phyloP scores from a whole-genome alignment of 2,797 vertebrate species.

The Intellagama lesueurii region DNA sequence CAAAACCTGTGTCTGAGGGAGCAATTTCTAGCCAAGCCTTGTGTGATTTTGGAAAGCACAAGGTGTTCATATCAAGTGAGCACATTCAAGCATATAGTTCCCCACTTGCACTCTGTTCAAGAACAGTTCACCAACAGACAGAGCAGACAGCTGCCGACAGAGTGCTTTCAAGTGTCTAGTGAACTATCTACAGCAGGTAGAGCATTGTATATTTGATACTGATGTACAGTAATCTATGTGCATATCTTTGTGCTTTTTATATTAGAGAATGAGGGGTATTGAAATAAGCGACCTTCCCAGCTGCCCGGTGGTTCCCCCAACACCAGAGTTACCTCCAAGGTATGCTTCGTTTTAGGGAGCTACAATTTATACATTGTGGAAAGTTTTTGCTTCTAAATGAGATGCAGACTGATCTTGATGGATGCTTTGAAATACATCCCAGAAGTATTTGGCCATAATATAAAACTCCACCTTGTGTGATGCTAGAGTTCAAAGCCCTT shows the following conservation, averaged over 20 bases:
- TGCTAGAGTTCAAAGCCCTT: conserved; percentile 66
- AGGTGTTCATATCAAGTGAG: background rate
- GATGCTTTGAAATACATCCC: conserved; percentile 64
- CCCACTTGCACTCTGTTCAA: background rate
- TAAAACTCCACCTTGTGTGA: conserved; percentile 60
- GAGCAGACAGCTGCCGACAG: background rate
- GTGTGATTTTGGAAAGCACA: background rate
- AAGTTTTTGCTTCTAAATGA: conserved; percentile 64
- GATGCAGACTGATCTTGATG: conserved; percentile 68
- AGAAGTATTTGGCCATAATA: conserved; percentile 43
- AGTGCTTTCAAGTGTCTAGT: background rate
- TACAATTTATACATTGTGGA: conserved; percentile 70
- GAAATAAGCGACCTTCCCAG: conserved; percentile 86
- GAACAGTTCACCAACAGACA: background rate
- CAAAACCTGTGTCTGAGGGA: background rate
- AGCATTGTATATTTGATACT: conserved; percentile 60
- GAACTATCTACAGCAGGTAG: conserved; percentile 34
- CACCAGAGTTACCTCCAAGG: conserved; percentile 86
- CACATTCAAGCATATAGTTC: background rate
- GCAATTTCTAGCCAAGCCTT: background rate
- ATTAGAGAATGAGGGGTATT: conserved; percentile 86
- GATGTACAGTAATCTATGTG: conserved; percentile 71
- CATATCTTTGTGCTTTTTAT: conserved; percentile 79
- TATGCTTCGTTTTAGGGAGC: conserved; percentile 81
- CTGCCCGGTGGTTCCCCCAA: conserved; percentile 83